Evolutionary conservation across 2,113 vertebrate species (phyloP).

Genomic region (Pardalotus punctatus): DNA sequence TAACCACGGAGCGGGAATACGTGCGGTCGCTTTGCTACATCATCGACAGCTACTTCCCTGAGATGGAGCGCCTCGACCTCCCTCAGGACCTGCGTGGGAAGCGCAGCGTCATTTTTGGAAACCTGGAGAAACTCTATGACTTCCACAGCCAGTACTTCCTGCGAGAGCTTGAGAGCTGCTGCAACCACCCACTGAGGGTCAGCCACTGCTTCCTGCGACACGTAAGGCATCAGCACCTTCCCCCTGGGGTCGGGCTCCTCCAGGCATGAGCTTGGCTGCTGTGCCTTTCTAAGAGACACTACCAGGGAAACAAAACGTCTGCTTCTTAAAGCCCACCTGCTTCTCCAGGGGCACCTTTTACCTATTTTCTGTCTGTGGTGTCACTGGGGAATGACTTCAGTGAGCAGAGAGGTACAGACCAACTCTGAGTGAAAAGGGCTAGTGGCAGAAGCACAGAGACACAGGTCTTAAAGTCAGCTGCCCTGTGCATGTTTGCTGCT

Average conservation of each 20-base stretch:
- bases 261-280: accelerated
- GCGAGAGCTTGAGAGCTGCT: slow-evolving; percentile 91
- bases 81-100: slow-evolving; percentile 94
- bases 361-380: neutral
- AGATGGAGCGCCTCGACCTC: slow-evolving; percentile 89
- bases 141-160: slow-evolving; percentile 96
- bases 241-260: accelerated
- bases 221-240: slow-evolving; percentile 70
- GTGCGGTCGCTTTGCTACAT: slow-evolving; percentile 90
- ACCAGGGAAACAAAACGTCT: neutral
- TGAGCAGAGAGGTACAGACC: neutral
- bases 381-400: neutral
- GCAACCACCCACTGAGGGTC: slow-evolving; percentile 87
- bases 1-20: slow-evolving; percentile 90
- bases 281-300: neutral
- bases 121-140: slow-evolving; percentile 92
- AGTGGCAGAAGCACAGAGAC: neutral
- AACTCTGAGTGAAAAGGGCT: neutral
- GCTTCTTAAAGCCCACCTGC: neutral
- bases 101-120: slow-evolving; percentile 89
- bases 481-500: neutral
- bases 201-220: slow-evolving; percentile 93
- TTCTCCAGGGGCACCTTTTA: neutral
- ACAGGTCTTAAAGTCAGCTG: neutral
- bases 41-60: slow-evolving; percentile 90